Evolutionary conservation across 2,888 invertebrate species (phyloP).

Genomic region (Hirudinaria manillensis): DNA sequence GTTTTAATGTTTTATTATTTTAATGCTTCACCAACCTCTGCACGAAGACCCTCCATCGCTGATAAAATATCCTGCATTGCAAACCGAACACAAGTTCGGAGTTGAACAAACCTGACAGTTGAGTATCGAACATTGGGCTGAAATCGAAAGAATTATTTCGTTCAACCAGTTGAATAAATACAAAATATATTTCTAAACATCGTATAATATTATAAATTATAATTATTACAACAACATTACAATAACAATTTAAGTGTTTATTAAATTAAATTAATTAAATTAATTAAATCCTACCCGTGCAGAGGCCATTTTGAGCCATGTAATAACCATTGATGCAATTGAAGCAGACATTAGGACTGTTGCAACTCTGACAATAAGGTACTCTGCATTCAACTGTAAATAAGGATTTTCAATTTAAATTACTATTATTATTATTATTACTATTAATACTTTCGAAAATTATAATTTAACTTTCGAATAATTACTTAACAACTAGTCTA

Average conservation of each 20-base stretch:
- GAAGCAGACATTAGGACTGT: neutral
- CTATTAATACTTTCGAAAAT: too few species aligned
- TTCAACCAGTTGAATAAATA: neutral
- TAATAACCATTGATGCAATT: neutral
- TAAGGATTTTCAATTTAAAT: neutral
- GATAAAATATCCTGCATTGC: neutral
- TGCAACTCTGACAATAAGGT: neutral
- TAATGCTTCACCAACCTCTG: neutral
- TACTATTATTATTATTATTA: neutral
- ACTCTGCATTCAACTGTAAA: neutral
- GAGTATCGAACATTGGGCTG: slow-evolving; percentile 15
- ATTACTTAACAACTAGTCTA: too few species aligned
- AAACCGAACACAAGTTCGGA: neutral
- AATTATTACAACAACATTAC: neutral
- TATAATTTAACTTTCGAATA: too few species aligned
- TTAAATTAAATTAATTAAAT: neutral
- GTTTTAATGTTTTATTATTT: too few species aligned
- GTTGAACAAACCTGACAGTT: slow-evolving; percentile 23
- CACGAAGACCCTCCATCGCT: neutral
- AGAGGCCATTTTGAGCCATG: neutral
- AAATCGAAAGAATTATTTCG: neutral
- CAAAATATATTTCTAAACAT: neutral
- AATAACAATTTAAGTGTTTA: neutral
- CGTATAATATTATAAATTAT: slow-evolving; percentile 1
- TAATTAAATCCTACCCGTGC: neutral